phyloP scores from a whole-genome alignment of 2,888 invertebrate species.

The Lochmaea crataegi region DNA sequence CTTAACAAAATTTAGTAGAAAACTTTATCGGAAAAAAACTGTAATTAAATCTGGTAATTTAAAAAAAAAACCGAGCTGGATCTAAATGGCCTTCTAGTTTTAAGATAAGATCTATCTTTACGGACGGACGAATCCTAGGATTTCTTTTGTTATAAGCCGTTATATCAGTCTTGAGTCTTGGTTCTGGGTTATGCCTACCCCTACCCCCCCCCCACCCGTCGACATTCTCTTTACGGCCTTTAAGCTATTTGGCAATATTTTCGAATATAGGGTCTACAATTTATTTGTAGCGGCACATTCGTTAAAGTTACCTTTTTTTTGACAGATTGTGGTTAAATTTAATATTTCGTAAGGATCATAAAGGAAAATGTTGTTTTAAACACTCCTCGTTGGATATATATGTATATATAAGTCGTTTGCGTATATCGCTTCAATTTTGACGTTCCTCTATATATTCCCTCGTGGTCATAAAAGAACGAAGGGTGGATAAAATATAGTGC shows the following conservation, averaged over 20 bases:
- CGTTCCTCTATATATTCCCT: slow-evolving; percentile 6
- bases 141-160: slow-evolving; percentile 61
- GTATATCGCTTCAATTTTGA: slow-evolving; percentile 13
- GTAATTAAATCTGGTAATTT: slow-evolving; percentile 58
- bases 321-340: too few relatives aligned
- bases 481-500: slow-evolving; percentile 54
- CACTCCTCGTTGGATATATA: background rate
- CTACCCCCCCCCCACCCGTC: slow-evolving; percentile 45
- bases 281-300: slow-evolving; percentile 31
- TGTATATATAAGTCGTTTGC: background rate
- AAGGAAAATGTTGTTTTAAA: background rate
- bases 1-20: slow-evolving; percentile 24
- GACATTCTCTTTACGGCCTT: slow-evolving; percentile 45
- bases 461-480: slow-evolving; percentile 37
- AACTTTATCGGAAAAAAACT: slow-evolving; percentile 31
- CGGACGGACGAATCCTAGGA: slow-evolving; percentile 59
- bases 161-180: slow-evolving; percentile 48
- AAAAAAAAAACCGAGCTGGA: slow-evolving; percentile 53
- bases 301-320: too few relatives aligned
- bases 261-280: slow-evolving; percentile 15
- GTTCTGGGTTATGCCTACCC: background rate
- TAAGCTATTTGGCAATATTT: slow-evolving; percentile 51
- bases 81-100: slow-evolving; percentile 56
- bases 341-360: background rate
- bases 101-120: slow-evolving; percentile 59